These are phyloP conservation scores for Rapana venosa DNA, from an alignment of 2,888 invertebrate species.

Conservation along the genomic window DNA sequence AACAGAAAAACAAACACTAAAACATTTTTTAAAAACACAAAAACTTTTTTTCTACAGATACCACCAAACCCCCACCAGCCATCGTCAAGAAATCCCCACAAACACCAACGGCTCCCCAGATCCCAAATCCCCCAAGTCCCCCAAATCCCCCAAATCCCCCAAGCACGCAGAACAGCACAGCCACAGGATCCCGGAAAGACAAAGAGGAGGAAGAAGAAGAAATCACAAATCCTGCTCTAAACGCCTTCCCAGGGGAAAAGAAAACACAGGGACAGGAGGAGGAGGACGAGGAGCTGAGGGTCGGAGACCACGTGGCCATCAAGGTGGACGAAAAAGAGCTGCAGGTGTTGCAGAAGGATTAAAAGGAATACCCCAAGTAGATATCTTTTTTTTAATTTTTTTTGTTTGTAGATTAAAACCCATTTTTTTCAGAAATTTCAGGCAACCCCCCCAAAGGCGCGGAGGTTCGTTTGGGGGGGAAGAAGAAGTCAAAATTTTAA, in stretches of 20 bases:
- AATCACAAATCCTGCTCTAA: neutral
- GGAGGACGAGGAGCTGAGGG: neutral
- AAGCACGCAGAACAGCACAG: no score
- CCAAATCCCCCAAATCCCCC: neutral
- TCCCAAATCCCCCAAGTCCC: neutral
- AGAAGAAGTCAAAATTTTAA: no score
- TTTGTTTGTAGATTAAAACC: no score
- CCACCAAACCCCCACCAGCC: neutral
- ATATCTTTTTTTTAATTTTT: no score
- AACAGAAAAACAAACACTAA: no score
- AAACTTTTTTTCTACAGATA: neutral
- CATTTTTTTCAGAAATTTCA: no score
- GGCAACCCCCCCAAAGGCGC: no score
- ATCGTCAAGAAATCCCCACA: neutral
- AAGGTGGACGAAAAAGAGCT: slow-evolving; percentile 21
- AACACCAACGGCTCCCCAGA: neutral
- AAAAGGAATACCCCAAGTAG: no score
- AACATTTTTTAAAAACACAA: no score
- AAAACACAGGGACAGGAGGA: neutral
- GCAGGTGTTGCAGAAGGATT: slow-evolving; percentile 28
- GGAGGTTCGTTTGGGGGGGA: no score
- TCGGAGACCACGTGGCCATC: slow-evolving; percentile 39
- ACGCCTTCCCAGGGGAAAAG: no score
- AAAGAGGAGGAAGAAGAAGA: neutral
- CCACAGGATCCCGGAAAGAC: neutral